Percentiles rank a stretch among this genome's conserved stretches.
Evolutionary conservation across 1,140 invertebrate genomes (phyloP).

Genomic region (Drosophila albomicans): DNA sequence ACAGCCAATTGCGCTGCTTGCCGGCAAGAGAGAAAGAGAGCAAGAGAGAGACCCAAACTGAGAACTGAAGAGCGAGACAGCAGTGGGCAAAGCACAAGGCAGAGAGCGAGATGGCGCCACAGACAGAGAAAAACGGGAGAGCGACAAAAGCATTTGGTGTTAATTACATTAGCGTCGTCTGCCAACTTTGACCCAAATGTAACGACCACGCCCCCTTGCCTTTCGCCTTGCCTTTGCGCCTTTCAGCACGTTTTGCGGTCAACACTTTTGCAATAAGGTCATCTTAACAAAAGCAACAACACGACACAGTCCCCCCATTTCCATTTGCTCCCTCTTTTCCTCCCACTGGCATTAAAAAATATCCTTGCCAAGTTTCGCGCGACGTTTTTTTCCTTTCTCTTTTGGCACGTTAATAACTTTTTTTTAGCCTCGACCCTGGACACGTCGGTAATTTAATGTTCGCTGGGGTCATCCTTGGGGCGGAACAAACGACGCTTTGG

Average conservation of each 20-base stretch:
- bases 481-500: conserved; percentile 19
- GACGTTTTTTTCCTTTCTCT: conserved; percentile 17
- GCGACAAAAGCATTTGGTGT: conserved; percentile 38
- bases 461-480: conserved; percentile 34
- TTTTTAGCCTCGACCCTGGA: conserved; percentile 38
- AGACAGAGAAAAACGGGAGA: not conserved
- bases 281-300: conserved; percentile 37
- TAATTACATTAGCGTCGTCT: conserved; percentile 67
- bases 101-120: not conserved
- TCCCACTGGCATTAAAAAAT: conserved; percentile 4
- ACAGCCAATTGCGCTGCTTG: conserved; percentile 60
- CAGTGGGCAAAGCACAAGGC: conserved; percentile 27
- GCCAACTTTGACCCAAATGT: conserved; percentile 65
- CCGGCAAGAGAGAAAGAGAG: conserved; percentile 40
- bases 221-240: conserved; percentile 4
- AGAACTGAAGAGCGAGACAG: conserved; percentile 21
- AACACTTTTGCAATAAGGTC: conserved; percentile 77
- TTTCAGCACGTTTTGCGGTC: conserved; percentile 63
- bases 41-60: conserved; percentile 7
- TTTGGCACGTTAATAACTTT: conserved; percentile 69
- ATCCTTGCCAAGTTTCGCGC: conserved; percentile 33
- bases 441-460: conserved; percentile 45
- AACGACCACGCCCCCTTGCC: not conserved
- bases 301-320: conserved; percentile 24
- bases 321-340: not conserved